phyloP scores from a whole-genome alignment of 2,113 vertebrate genomes.

The Conger conger region DNA sequence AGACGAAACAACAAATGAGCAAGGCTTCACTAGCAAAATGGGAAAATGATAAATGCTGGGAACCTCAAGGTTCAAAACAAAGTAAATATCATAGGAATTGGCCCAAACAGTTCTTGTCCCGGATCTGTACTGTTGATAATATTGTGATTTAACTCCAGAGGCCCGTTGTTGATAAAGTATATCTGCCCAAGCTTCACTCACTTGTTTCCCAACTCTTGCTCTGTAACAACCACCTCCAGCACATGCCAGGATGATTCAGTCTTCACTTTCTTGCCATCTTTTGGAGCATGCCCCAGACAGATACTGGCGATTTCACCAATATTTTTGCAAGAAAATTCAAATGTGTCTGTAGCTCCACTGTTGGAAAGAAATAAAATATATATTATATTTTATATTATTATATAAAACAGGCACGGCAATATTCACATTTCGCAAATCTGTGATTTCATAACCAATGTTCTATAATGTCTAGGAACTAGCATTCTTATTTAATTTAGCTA shows the following conservation, averaged over 20 bases:
- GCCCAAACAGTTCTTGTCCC: not conserved
- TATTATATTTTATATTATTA: no score
- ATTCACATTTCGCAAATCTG: not conserved
- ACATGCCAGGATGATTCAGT: slow-evolving; percentile 81
- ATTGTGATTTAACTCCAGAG: not conserved
- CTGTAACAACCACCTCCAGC: slow-evolving; percentile 79
- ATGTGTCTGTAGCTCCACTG: slow-evolving; percentile 78
- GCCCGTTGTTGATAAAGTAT: not conserved
- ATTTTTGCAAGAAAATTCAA: slow-evolving; percentile 90
- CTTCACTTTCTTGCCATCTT: slow-evolving; percentile 88
- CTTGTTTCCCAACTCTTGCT: slow-evolving; percentile 89
- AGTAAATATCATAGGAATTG: not conserved
- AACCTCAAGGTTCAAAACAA: not conserved
- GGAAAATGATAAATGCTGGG: not conserved
- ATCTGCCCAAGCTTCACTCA: slow-evolving; percentile 57
- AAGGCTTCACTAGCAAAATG: not conserved
- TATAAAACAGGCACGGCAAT: not conserved
- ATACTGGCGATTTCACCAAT: slow-evolving; percentile 87
- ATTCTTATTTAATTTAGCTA: not conserved
- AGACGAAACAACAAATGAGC: not conserved
- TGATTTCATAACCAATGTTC: not conserved
- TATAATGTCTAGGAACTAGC: not conserved
- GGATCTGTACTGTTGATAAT: not conserved
- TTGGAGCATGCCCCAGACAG: slow-evolving; percentile 89
- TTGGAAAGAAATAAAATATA: slow-evolving; percentile 58